Evolutionary conservation across 1,140 invertebrate species (phyloP), one percentile per base, ranked within the genome.

Genomic region (Diachasmimorpha longicaudata): DNA sequence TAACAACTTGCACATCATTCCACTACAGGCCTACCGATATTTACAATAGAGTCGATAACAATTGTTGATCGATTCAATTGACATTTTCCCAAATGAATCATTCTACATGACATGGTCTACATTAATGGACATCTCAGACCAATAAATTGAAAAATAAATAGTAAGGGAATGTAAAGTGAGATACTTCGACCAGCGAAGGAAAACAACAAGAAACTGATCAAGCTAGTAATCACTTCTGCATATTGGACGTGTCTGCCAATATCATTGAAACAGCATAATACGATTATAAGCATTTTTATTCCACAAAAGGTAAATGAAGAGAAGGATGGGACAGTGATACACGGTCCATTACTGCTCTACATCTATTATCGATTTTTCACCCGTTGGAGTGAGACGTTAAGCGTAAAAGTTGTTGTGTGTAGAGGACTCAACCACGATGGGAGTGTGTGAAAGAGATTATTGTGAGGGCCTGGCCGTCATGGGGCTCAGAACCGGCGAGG

Each of bases 401-500:
- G 73, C 48, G 73, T 75, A 69, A 70, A 74, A 75, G 23, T 52
- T 52, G 48, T 52, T n/a, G 48, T 52, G n/a, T 46, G 48, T 52
- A n/a, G 48, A n/a, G 14, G 48, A n/a, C n/a, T 52, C 14, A 52
- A 52, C 16, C 16, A n/a, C 48, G n/a, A 16, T 46, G 44, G 25
- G 48, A 75, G 63, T 48, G 73, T 25, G 67, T 67, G 44, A 75
- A 58, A 71, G 71, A 70, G 44, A 77, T 69, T 52, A 72, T 77
- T 72, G 75, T 72, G 69, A 77, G 70, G 10, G 75, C 58, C 63
- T 68, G 13, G 75, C 31, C 58, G 58, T 36, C 69, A 25, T 16
- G 75, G 75, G 70, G 75, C 75, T 77, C 75, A 72, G 37, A 48
- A 68, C 23, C 70, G 75, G 66, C 75, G 75, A 77, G 75, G 70